These are phyloP conservation scores for Vidua macroura DNA, from an alignment of 2,113 vertebrate species.

Conservation along the genomic window DNA sequence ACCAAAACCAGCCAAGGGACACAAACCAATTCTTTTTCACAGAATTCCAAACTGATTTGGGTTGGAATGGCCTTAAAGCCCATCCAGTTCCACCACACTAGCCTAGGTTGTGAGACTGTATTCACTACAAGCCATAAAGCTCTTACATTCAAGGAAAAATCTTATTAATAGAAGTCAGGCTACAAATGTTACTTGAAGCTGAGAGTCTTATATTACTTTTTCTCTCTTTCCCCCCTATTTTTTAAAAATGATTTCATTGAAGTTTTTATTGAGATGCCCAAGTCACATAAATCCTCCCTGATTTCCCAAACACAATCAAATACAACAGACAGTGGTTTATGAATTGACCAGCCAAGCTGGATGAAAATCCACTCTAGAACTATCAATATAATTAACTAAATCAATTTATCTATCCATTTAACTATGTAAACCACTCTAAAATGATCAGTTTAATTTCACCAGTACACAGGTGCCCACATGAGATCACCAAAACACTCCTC, in stretches of 20 bases:
- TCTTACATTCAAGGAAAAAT: neutral
- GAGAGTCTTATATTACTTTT: neutral
- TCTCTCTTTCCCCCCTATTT: accelerated
- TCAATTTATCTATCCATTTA: neutral
- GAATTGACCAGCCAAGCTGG: neutral
- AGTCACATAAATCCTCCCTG: neutral
- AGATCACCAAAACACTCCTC: neutral
- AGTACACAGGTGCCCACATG: neutral
- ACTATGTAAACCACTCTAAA: neutral
- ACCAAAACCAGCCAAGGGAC: neutral
- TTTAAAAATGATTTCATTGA: neutral
- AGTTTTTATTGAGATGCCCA: neutral
- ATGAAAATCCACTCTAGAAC: neutral
- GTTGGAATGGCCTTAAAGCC: neutral
- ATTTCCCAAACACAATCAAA: neutral
- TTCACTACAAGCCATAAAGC: neutral
- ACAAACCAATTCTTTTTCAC: neutral
- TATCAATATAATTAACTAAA: neutral
- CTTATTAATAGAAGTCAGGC: neutral
- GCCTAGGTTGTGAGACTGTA: neutral
- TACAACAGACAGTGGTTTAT: neutral
- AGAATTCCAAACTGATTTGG: neutral
- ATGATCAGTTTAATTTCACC: neutral
- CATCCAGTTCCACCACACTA: neutral
- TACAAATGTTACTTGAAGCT: neutral